Evolutionary conservation across 2,888 invertebrate species (phyloP), one percentile per base, ranked within the genome.

Genomic region (Acanthosepion esculentum): DNA sequence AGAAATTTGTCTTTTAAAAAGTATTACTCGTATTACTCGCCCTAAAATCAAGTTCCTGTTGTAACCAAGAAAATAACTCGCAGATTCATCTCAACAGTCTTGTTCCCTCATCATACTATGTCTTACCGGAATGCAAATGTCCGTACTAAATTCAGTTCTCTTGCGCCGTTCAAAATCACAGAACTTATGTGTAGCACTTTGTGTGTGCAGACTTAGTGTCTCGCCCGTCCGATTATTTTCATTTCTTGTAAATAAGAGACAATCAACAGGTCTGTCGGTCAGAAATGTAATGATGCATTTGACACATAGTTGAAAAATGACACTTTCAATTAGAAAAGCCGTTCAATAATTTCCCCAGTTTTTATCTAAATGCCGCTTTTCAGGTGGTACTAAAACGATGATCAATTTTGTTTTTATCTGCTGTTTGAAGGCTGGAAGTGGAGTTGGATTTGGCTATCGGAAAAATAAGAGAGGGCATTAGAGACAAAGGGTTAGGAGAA

Each of bases 361-460:
- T 78, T 78, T 78, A 78, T 78, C 78, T 78, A n/a, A n/a, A 78
- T n/a, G n/a, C 12, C 78, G 78, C n/a, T 78, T 78, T 78, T 78
- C 78, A 78, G 78, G 78, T n/a, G n/a, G 12, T 33, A 78, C n/a
- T 78, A 78, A 78, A 78, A 78, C 78, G 33, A n/a, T 78, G 78
- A 78, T 78, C 78, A 78, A 78, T 78, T 78, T n/a, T 78, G 78
- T 33, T 78, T 78, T 78, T 78, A 78, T 78, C n/a, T n/a, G 12
- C 78, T 5, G 78, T 78, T 78, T 78, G 78, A 33, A 78, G n/a
- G 78, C 33, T n/a, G 78, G 10, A 78, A 78, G 33, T 5, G 4
- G 4, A n/a, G 78, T 4, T n/a, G 15, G 78, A 15, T n/a, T 15
- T 33, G 15, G 78, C 10, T 18, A 2, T 15, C 0, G 20, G n/a